Base-by-base conservation (phyloP, 2,113 vertebrate species). In the Pionites leucogaster region DNA sequence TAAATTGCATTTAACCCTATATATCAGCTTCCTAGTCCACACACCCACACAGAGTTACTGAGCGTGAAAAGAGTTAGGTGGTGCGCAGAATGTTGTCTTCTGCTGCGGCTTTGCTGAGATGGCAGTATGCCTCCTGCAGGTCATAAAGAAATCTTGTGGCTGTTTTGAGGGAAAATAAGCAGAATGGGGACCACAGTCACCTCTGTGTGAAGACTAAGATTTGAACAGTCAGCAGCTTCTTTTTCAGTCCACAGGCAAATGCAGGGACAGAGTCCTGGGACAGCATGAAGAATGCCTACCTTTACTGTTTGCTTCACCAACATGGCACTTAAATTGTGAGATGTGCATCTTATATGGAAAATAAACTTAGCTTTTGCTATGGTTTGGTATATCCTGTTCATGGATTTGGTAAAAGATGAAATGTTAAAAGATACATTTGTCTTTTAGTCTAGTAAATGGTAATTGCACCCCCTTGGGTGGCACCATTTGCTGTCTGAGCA, bases 321-420 rank as follows among this genome's bases (percentile, higher is more conserved):
- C 3, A 1, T 10, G 10, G 9, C 9, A 31, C 37, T 63, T 47
- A 10, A 55, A 41, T 67, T 82, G 7, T 7, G 53, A 50, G 23
- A 47, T 3, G 1, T 37, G 13, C 3, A 16, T 53, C 42, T 65
- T 81, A 19, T 8, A 11, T 50, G 33, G 41, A 10, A 82, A 67
- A 24, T 62, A 67, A 69, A 37, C 42, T 74, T 62, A 65, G 16
- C 17, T 55, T 50, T 74, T 87, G 17, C 33, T 41, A 0, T 78
- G 28, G 57, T 78, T 74, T 22, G 41, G 20, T 18, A 63, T 67
- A n/a, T 13, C 0, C 0, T 47, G 27, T 13, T 76, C 9, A 18
- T 49, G 52, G 39, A n/a, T 62, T 71, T 86, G n/a, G 46, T 78
- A 37, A 39, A 72, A 70, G 59, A 17, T 42, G 5, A 49, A 35